These are phyloP conservation scores for Ptilorrhoa leucosticta DNA, from an alignment of 2,113 vertebrate species.

Conservation along the genomic window DNA sequence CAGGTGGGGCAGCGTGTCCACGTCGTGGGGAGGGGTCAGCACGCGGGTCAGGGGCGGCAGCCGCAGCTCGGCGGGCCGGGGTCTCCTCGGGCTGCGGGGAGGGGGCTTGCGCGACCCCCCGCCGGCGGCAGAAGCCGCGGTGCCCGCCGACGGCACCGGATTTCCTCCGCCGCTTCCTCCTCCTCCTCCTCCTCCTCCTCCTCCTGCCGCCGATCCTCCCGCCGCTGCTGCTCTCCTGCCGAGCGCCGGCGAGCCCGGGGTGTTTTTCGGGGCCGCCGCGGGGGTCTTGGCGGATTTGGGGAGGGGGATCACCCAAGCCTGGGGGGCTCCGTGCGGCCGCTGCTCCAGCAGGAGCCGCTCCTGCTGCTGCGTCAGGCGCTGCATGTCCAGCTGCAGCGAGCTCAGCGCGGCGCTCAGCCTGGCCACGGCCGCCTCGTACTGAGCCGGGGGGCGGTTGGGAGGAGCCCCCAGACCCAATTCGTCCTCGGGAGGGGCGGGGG, in stretches of 20 bases:
- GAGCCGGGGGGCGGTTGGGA: not conserved
- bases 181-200: not conserved
- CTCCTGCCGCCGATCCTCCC: too few species aligned
- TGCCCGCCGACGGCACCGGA: accelerated
- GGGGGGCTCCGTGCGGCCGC: not conserved
- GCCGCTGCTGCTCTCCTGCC: not conserved
- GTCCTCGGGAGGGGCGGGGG: accelerated
- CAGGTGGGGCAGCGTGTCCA: constrained; percentile 86
- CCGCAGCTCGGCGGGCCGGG: constrained; percentile 74
- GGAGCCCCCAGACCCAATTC: not conserved
- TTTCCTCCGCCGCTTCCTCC: not conserved
- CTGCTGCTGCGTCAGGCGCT: constrained; percentile 86
- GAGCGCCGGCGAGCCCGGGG: constrained; percentile 54
- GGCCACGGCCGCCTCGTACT: constrained; percentile 86
- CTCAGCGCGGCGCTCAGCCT: constrained; percentile 85
- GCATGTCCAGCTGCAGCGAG: constrained; percentile 88
- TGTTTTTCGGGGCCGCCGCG: not conserved
- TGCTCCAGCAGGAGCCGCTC: constrained; percentile 77
- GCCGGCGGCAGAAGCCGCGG: accelerated
- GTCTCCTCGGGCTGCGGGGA: constrained; percentile 79
- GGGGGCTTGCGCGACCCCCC: constrained; percentile 5
- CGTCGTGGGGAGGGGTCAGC: constrained; percentile 78
- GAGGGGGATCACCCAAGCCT: constrained; percentile 78
- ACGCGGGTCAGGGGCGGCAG: constrained; percentile 76
- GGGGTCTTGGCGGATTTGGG: constrained; percentile 26